Percentiles rank a stretch among this genome's conserved stretches.
phyloP scores from a whole-genome alignment of 2,797 vertebrate genomes.

The Prionace glauca region DNA sequence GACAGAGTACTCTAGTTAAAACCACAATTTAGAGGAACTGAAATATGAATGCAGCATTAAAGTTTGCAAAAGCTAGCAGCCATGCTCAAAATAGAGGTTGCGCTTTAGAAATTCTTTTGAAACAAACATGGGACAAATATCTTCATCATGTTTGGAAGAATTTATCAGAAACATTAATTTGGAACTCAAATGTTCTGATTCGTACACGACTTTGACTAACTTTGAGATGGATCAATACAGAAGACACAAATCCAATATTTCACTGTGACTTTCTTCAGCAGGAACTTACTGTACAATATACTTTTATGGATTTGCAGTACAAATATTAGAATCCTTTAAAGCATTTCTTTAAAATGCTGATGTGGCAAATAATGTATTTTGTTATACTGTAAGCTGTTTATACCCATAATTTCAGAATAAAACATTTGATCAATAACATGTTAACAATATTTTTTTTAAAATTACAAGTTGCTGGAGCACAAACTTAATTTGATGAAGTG shows the following conservation, averaged over 20 bases:
- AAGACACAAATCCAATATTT: background rate
- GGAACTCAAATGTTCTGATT: background rate
- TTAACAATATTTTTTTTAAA: background rate
- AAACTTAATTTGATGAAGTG: background rate
- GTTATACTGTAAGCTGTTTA: background rate
- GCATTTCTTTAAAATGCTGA: background rate
- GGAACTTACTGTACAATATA: background rate
- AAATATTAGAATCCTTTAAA: background rate
- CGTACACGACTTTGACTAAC: background rate
- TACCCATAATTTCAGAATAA: background rate
- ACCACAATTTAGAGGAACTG: slow-evolving; percentile 30
- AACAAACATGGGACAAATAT: background rate
- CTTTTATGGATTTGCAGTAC: background rate
- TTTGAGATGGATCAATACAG: background rate
- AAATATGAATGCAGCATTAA: slow-evolving; percentile 23
- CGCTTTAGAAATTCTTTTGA: background rate
- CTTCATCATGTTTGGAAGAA: background rate
- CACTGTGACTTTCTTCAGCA: background rate
- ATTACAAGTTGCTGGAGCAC: background rate
- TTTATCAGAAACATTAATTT: background rate
- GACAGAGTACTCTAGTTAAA: slow-evolving; percentile 1
- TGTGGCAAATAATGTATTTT: background rate
- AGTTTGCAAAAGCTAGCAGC: too few relatives aligned
- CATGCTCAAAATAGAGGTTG: background rate
- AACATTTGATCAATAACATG: background rate